Base-by-base conservation (phyloP, 2,113 vertebrate genomes). In the Mesocricetus auratus region DNA sequence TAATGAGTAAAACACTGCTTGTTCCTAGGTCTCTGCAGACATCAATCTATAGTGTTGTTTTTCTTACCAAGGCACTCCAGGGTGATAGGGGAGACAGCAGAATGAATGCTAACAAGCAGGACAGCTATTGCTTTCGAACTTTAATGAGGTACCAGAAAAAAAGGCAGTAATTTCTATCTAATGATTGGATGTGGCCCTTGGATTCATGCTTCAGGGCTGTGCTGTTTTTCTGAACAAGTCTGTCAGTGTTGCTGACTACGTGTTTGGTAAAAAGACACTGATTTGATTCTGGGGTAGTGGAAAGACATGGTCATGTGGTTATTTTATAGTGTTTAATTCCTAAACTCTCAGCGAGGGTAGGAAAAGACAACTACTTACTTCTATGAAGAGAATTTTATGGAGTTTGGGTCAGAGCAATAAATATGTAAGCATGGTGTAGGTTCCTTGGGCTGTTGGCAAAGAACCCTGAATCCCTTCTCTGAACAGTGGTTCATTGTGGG, bases 41-140 rank as follows among this genome's bases (percentile, higher is more conserved):
- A 90, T 64, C 85, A 82, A 39, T 96, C 91, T 78, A 26, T 92
- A 85, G 74, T 29, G 7, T 19, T 45, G 62, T 74, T 91, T 91
- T 56, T 91, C 45, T 91, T 86, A 45, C 7, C 13, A 42, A 60
- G 47, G 45, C 45, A 13, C 87, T 96, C 7, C 50, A 71, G 71
- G 17, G 85, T 62, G 64, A 89, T 47, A 60, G 42, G 36, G 36
- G 68, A 91, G 82, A 93, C 58, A 85, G 71, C 39, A 42, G 79
- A 88, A 11, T 26, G 86, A 64, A 36, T 22, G 39, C 50, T 91
- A 93, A 97, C 29, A 77, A 82, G 56, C n/a, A 17, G 10, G 60
- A 71, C 74, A 95, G n/a, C 83, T 69, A 64, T 95, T 87, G 75
- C 87, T 96, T 96, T 91, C 83, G 42, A 64, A 58, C 86, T 90